Evolutionary conservation across 1,140 invertebrate genomes (phyloP).

Genomic region (Dreissena rostriformis): DNA sequence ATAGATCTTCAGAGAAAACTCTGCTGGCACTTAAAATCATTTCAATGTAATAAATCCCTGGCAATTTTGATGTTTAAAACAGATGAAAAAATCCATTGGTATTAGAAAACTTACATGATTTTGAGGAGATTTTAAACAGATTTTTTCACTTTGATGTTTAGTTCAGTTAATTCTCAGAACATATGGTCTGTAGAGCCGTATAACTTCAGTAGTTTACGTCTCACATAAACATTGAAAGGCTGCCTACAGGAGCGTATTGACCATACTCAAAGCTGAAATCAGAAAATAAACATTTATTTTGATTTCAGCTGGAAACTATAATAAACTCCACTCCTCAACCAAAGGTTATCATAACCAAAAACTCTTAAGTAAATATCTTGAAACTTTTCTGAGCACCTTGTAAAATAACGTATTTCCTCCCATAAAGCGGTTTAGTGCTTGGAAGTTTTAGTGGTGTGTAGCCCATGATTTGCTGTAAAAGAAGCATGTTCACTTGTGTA

Average conservation of each 20-base stretch:
- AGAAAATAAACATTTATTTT: slow-evolving; percentile 59
- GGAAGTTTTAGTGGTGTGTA: too few relatives aligned
- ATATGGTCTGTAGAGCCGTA: slow-evolving; percentile 54
- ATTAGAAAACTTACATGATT: slow-evolving; percentile 8
- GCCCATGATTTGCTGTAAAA: too few relatives aligned
- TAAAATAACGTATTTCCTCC: background rate
- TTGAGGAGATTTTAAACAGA: slow-evolving; percentile 48
- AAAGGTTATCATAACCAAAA: slow-evolving; percentile 56
- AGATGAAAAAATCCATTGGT: slow-evolving; percentile 46
- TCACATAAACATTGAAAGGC: slow-evolving; percentile 48
- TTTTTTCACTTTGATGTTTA: slow-evolving; percentile 48
- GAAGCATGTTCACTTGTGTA: too few relatives aligned
- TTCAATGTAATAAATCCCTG: slow-evolving; percentile 37
- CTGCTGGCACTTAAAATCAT: slow-evolving; percentile 19
- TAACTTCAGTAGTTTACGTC: slow-evolving; percentile 57
- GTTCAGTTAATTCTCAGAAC: slow-evolving; percentile 50
- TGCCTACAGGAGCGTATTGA: slow-evolving; percentile 43
- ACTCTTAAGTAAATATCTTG: slow-evolving; percentile 45
- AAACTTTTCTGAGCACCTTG: slow-evolving; percentile 19
- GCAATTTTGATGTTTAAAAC: slow-evolving; percentile 55
- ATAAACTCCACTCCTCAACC: slow-evolving; percentile 26
- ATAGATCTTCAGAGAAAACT: slow-evolving; percentile 3
- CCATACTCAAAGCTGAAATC: slow-evolving; percentile 58
- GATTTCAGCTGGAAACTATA: slow-evolving; percentile 48
- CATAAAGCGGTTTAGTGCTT: background rate